phyloP scores from a whole-genome alignment of 2,113 vertebrate genomes.

The Corydoras maculifer region DNA sequence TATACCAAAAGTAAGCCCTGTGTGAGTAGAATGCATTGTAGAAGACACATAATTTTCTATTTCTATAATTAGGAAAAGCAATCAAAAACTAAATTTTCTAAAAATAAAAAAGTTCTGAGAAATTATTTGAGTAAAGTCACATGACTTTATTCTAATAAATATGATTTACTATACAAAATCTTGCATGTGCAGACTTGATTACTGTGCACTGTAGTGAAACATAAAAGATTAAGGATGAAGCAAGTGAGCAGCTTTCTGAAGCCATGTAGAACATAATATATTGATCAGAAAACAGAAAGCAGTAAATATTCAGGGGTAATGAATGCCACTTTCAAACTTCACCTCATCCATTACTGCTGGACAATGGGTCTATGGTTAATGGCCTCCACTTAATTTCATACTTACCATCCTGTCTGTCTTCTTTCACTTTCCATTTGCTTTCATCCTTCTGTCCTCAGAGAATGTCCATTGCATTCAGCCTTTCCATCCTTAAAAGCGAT shows the following conservation, averaged over 20 bases:
- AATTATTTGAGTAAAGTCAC: no score
- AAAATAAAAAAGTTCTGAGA: no score
- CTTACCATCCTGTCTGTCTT: slow-evolving; percentile 24
- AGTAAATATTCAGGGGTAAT: slow-evolving; percentile 44
- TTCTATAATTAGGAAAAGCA: no score
- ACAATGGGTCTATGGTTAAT: slow-evolving; percentile 24
- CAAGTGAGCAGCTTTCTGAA: not conserved
- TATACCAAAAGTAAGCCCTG: no score
- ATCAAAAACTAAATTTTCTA: no score
- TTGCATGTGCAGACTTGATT: no score
- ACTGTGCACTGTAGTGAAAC: not conserved
- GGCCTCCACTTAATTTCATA: slow-evolving; percentile 27
- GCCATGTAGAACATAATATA: slow-evolving; percentile 1
- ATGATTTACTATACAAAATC: no score
- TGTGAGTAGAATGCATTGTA: no score
- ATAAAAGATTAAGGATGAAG: not conserved
- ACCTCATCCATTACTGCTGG: slow-evolving; percentile 38
- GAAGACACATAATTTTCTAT: no score
- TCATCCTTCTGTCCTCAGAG: slow-evolving; percentile 21
- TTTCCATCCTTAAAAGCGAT: slow-evolving; percentile 6
- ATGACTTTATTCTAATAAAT: no score
- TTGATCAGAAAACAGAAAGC: slow-evolving; percentile 30
- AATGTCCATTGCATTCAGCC: slow-evolving; percentile 13
- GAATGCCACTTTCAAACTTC: slow-evolving; percentile 39
- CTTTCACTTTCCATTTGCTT: not conserved